Conservation (phyloP, 2,888 invertebrate genomes). For the Chrysomela aeneicollis region DNA sequence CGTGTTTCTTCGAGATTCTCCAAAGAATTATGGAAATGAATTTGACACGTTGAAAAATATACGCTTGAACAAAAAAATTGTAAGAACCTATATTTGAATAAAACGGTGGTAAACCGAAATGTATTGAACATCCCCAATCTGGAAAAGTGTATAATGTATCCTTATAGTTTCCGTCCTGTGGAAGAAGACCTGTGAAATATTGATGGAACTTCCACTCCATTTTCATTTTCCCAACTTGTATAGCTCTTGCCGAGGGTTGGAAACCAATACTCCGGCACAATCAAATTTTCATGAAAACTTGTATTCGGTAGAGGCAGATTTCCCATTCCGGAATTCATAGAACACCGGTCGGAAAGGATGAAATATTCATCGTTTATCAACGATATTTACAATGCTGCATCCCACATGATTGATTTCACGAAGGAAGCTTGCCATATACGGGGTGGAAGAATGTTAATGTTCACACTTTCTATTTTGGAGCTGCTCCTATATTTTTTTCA, state of each 20-base stretch:
- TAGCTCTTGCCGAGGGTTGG: not conserved
- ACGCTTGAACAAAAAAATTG: too few species aligned
- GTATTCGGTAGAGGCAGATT: not conserved
- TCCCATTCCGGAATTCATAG: not conserved
- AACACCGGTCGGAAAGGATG: not conserved
- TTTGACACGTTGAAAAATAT: too few species aligned
- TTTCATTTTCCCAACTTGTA: not conserved
- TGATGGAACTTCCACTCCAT: not conserved
- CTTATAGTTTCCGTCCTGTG: not conserved
- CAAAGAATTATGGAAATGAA: too few species aligned
- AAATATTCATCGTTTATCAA: not conserved
- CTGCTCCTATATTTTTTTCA: too few species aligned
- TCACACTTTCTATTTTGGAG: too few species aligned
- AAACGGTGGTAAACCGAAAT: too few species aligned
- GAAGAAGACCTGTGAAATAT: not conserved
- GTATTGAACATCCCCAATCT: too few species aligned
- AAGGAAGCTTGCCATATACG: not conserved
- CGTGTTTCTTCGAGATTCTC: too few species aligned
- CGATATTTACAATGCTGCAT: not conserved
- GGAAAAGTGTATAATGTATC: too few species aligned
- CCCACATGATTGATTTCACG: not conserved
- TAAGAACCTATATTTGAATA: too few species aligned
- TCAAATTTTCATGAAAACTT: conserved; percentile 3
- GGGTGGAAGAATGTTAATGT: too few species aligned
- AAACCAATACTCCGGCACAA: conserved; percentile 2